Evolutionary conservation across 2,888 invertebrate species (phyloP).

Genomic region (Hirtodrosophila duncani): DNA sequence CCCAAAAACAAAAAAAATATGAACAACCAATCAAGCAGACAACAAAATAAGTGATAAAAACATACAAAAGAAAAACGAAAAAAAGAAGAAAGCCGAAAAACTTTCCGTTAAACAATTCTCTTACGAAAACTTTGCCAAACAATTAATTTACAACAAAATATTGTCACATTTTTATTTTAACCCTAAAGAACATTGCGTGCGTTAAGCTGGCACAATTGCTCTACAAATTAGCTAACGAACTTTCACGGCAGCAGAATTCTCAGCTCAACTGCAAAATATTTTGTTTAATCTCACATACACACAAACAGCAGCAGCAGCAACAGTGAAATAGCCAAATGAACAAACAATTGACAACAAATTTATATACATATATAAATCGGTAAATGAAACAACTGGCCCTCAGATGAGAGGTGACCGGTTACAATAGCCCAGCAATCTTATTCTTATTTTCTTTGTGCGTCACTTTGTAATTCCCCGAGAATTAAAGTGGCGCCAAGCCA

Average conservation of each 20-base stretch:
- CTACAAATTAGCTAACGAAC: neutral
- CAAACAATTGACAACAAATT: slow-evolving; percentile 58
- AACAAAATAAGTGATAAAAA: slow-evolving; percentile 7
- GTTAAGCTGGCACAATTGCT: slow-evolving; percentile 61
- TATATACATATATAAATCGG: slow-evolving; percentile 47
- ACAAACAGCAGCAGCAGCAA: slow-evolving; percentile 46
- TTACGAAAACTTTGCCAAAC: slow-evolving; percentile 56
- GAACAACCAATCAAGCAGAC: neutral
- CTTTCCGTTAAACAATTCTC: slow-evolving; percentile 67
- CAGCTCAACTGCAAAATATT: slow-evolving; percentile 48
- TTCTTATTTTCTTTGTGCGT: slow-evolving; percentile 56
- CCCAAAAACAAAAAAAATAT: slow-evolving; percentile 1
- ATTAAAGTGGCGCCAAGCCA: slow-evolving; percentile 57
- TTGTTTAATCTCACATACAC: slow-evolving; percentile 62
- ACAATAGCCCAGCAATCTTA: slow-evolving; percentile 75
- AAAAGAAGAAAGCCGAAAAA: slow-evolving; percentile 75
- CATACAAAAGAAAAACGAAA: slow-evolving; percentile 33
- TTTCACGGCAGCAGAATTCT: neutral
- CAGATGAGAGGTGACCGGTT: too few species aligned
- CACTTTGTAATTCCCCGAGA: slow-evolving; percentile 61
- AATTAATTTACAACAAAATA: slow-evolving; percentile 24
- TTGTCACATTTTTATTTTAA: too few species aligned
- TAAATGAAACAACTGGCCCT: slow-evolving; percentile 37
- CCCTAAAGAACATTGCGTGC: slow-evolving; percentile 64
- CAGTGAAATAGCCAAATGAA: slow-evolving; percentile 62